These are phyloP conservation scores for Coreoperca whiteheadi DNA, from an alignment of 2,113 vertebrate genomes.

Conservation along the genomic window DNA sequence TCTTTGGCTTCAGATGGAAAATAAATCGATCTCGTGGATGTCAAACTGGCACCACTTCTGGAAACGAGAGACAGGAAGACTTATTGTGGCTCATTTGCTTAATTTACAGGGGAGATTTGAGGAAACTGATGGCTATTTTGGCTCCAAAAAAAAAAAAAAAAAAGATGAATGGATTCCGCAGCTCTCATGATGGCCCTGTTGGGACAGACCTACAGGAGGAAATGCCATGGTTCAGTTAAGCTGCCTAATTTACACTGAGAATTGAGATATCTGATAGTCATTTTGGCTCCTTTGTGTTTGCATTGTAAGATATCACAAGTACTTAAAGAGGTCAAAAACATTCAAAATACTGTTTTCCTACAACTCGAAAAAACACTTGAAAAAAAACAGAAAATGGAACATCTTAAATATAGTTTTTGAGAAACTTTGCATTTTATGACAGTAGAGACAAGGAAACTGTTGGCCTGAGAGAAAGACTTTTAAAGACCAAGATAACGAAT, in stretches of 20 bases:
- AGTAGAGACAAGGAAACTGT: not conserved
- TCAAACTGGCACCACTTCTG: slow-evolving; percentile 60
- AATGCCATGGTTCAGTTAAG: slow-evolving; percentile 29
- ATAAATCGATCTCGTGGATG: slow-evolving; percentile 61
- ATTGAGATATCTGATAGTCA: not conserved
- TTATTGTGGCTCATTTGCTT: slow-evolving; percentile 66
- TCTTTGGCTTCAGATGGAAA: slow-evolving; percentile 55
- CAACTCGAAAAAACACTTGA: not conserved
- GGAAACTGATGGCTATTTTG: slow-evolving; percentile 61
- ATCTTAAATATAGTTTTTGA: not conserved
- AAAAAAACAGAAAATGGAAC: not conserved
- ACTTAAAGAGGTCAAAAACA: not conserved
- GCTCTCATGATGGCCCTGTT: slow-evolving; percentile 94
- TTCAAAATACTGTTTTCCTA: not conserved
- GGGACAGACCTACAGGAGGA: slow-evolving; percentile 63
- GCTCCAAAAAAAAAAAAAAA: slow-evolving; percentile 55
- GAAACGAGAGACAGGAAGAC: slow-evolving; percentile 62
- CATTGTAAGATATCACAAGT: not conserved
- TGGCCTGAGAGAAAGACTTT: not conserved
- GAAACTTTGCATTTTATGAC: not conserved
- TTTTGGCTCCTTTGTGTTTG: not conserved
- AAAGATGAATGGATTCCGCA: slow-evolving; percentile 86
- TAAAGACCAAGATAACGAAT: not conserved
- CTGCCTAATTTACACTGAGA: slow-evolving; percentile 27
- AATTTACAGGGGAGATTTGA: slow-evolving; percentile 68